Percentiles rank a stretch among this genome's conserved stretches.
These are phyloP conservation scores for Bucorvus abyssinicus DNA, from an alignment of 2,797 vertebrate genomes.

Conservation along the genomic window DNA sequence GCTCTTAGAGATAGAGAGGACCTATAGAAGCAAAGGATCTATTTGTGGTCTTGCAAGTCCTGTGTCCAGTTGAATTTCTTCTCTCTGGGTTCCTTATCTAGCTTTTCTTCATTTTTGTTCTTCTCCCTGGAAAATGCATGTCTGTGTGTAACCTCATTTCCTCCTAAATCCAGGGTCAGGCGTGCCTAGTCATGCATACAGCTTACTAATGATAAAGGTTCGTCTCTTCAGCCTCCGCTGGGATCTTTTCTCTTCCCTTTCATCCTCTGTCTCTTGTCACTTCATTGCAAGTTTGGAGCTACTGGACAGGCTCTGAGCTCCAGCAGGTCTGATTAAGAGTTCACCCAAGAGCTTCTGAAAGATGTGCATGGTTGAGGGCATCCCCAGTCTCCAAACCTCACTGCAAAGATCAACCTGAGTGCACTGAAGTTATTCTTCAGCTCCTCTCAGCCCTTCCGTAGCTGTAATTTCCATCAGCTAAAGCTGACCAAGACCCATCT, in stretches of 20 bases:
- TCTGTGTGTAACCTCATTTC: fast-evolving
- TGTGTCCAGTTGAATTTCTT: not conserved
- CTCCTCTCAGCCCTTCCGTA: not conserved
- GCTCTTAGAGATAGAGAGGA: not conserved
- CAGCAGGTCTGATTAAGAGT: not conserved
- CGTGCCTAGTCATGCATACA: not conserved
- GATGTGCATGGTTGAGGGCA: fast-evolving
- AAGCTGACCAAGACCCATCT: not conserved
- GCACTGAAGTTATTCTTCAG: not conserved
- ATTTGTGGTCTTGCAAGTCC: not conserved
- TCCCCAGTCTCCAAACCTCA: not conserved
- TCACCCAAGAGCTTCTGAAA: not conserved
- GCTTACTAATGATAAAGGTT: not conserved
- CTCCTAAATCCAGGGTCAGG: not conserved
- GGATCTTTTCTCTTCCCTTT: not conserved
- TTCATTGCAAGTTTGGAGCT: not conserved
- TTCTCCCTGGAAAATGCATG: not conserved
- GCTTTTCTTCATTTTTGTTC: fast-evolving
- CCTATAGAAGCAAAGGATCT: not conserved
- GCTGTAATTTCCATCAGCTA: not conserved
- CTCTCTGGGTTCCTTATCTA: not conserved
- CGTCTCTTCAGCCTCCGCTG: not conserved
- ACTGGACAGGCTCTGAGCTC: not conserved
- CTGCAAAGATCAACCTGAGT: fast-evolving
- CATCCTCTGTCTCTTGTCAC: not conserved